Evolutionary conservation across 2,797 vertebrate genomes (phyloP), one percentile per base, ranked within the genome.

Genomic region (Gephyroberyx darwinii): DNA sequence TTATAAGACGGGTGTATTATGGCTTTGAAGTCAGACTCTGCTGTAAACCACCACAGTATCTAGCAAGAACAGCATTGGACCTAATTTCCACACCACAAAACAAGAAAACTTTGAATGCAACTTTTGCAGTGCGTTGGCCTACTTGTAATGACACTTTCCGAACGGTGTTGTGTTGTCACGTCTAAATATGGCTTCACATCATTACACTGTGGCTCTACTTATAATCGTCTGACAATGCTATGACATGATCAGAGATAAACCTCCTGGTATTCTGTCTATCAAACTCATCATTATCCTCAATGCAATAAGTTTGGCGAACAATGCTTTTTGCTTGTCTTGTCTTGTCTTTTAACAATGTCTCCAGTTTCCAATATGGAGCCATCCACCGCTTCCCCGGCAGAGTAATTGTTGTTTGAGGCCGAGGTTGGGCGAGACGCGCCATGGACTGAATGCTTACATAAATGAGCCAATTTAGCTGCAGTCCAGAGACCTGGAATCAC

Each of bases 391-490:
- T 48, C 81, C 68, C 65, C 74, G 53, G 80, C 57, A 77, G 76
- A 80, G 78, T 61, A 62, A 70, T 78, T 68, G 75, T 69, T 80
- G 78, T 87, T 78, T 79, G 82, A 81, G 85, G 73, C 71, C 22
- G 48, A 77, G 74, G 69, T 82, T 76, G 86, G 73, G 67, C 58
- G 74, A 86, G 72, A 77, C 82, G 71, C 41, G 71, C 65, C 62
- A 61, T 73, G 77, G 81, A 84, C 78, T 45, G 20, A 75, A 63
- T 74, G 80, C 84, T 87, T 84, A 82, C 76, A 84, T 77, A 88
- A 91, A 91, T 84, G 77, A 88, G 88, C 84, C 88, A 90, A 91
- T 89, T 91, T 87, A 88, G 87, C 77, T 69, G 79, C 70, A 75
- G 87, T 86, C 84, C 85, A 84, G 71, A 80, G 82, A 85, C 76